phyloP scores from a whole-genome alignment of 2,888 invertebrate genomes.

The Habroteleia sp. region DNA sequence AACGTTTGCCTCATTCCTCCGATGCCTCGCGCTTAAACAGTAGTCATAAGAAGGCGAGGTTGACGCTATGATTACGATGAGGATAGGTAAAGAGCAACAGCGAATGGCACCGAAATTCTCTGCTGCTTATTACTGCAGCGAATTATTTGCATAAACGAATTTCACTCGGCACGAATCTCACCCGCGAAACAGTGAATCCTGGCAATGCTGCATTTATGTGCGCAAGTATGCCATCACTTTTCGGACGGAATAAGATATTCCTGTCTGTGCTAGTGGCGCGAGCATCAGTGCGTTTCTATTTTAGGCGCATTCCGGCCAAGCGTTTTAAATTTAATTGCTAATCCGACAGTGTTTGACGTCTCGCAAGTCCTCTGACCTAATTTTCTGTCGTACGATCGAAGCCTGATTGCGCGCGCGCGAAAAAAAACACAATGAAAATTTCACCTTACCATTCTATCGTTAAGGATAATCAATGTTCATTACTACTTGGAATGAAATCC shows the following conservation, averaged over 20 bases:
- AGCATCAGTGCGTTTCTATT: too few species aligned
- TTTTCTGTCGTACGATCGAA: slow-evolving; percentile 10
- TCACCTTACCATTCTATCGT: too few species aligned
- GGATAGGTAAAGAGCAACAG: slow-evolving; percentile 82
- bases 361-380: slow-evolving; percentile 25
- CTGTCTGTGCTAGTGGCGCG: too few species aligned
- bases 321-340: too few species aligned
- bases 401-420: slow-evolving; percentile 32
- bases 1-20: background rate
- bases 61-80: slow-evolving; percentile 50
- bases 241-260: too few species aligned
- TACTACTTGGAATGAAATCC: background rate
- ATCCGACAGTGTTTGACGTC: slow-evolving; percentile 15
- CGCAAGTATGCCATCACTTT: too few species aligned
- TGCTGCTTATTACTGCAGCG: slow-evolving; percentile 68
- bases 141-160: slow-evolving; percentile 77
- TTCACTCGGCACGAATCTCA: slow-evolving; percentile 70
- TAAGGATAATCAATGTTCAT: background rate
- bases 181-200: too few species aligned
- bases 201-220: too few species aligned
- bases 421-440: too few species aligned
- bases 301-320: too few species aligned
- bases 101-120: slow-evolving; percentile 81
- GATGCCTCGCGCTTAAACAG: slow-evolving; percentile 11
- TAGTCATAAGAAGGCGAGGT: slow-evolving; percentile 29